Conservation (phyloP, 2,888 invertebrate genomes). For the Amphipyra tragopoginis region DNA sequence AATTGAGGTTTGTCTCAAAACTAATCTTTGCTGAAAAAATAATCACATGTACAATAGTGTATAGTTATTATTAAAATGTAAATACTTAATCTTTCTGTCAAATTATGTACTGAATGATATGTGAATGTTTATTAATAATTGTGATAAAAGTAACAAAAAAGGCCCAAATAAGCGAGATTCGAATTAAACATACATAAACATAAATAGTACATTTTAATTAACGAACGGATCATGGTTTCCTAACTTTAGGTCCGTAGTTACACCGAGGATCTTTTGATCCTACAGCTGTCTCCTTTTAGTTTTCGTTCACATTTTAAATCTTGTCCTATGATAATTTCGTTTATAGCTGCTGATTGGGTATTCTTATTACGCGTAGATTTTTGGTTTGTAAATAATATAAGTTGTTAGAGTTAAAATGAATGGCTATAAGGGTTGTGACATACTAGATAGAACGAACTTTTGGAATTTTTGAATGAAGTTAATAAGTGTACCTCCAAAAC, state of each 20-base stretch:
- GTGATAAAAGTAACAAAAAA: constrained; percentile 15
- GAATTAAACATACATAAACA: not conserved
- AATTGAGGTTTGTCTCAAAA: too few species aligned
- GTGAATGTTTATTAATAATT: constrained; percentile 8
- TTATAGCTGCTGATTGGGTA: constrained; percentile 18
- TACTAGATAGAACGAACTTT: constrained; percentile 50
- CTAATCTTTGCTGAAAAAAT: too few species aligned
- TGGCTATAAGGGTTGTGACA: constrained; percentile 61
- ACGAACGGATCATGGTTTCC: too few species aligned
- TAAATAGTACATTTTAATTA: too few species aligned
- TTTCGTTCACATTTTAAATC: not conserved
- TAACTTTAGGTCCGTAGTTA: too few species aligned
- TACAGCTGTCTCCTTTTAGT: not conserved
- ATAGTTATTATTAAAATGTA: not conserved
- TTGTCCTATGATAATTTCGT: not conserved
- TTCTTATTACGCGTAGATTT: constrained; percentile 12
- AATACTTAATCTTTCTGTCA: constrained; percentile 3
- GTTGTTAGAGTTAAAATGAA: constrained; percentile 35
- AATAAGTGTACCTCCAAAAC: constrained; percentile 41
- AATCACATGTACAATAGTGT: not conserved
- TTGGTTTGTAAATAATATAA: constrained; percentile 39
- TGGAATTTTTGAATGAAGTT: constrained; percentile 36
- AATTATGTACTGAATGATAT: constrained; percentile 22
- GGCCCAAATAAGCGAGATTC: too few species aligned
- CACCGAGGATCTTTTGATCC: too few species aligned